Evolutionary conservation across 2,113 vertebrate species (phyloP).

Genomic region (Neolamprologus variostigma): DNA sequence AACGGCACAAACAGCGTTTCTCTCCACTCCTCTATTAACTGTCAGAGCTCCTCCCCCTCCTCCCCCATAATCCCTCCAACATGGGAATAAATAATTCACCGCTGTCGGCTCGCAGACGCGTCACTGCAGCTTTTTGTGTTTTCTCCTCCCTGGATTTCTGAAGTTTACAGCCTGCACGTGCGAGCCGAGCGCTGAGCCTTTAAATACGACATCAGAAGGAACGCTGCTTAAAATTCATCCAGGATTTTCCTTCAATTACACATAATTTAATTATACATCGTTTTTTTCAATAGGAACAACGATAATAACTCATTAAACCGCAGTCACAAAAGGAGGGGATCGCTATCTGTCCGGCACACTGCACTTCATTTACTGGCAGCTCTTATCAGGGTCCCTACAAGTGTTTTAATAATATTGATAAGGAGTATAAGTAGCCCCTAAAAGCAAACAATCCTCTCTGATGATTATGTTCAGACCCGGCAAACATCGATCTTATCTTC

Average conservation of each 20-base stretch:
- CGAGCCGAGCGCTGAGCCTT: background rate
- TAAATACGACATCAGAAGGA: background rate
- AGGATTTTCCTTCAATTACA: background rate
- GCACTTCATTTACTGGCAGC: background rate
- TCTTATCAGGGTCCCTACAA: background rate
- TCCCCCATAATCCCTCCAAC: slow-evolving; percentile 24
- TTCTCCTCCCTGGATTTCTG: background rate
- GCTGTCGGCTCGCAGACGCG: slow-evolving; percentile 4
- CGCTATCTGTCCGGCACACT: background rate
- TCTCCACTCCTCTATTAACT: background rate
- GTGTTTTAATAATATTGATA: background rate
- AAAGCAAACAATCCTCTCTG: background rate
- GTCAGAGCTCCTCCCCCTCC: background rate
- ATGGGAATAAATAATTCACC: slow-evolving; percentile 29
- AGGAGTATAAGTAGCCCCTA: background rate
- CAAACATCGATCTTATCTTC: background rate
- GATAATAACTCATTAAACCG: background rate
- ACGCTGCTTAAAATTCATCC: background rate
- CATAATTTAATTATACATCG: background rate
- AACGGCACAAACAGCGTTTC: background rate
- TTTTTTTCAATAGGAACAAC: background rate
- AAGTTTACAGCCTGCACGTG: background rate
- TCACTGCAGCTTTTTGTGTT: slow-evolving; percentile 2
- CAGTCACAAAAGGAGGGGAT: background rate
- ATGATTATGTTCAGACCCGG: background rate